These are phyloP conservation scores for Homalodisca vitripennis DNA, from an alignment of 1,140 invertebrate species.

Conservation along the genomic window DNA sequence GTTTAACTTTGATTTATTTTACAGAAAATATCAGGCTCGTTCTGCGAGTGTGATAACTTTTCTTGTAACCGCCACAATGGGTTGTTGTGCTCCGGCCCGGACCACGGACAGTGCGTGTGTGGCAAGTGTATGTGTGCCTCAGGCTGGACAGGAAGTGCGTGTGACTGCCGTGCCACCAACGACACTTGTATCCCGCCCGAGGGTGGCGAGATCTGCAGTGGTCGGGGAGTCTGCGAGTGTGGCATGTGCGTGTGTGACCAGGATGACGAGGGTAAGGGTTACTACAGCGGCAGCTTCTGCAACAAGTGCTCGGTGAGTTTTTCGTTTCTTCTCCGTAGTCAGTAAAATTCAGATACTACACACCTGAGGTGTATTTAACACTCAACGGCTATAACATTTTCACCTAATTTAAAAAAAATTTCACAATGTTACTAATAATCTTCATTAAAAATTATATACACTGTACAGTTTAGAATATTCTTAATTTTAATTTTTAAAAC, in stretches of 20 bases:
- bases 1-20: no score
- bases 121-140: conserved; percentile 74
- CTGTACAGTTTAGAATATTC: no score
- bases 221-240: conserved; percentile 83
- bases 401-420: no score
- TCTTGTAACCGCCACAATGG: conserved; percentile 83
- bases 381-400: no score
- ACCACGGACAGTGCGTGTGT: conserved; percentile 68
- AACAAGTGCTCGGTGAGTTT: conserved; percentile 82
- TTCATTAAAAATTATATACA: no score
- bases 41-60: conserved; percentile 95
- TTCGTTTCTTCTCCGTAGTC: no score
- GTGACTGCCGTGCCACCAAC: conserved; percentile 70
- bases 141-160: conserved; percentile 74
- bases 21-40: conserved; percentile 58
- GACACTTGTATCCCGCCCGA: conserved; percentile 75
- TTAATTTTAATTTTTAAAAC: no score
- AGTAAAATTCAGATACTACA: no score
- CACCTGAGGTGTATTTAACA: no score
- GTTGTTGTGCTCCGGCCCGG: conserved; percentile 71
- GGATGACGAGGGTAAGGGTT: conserved; percentile 53
- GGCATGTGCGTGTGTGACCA: conserved; percentile 83
- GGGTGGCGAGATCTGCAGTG: conserved; percentile 69
- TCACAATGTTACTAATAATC: no score
- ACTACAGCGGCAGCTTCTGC: conserved; percentile 85